Evolutionary conservation across 2,113 vertebrate genomes (phyloP), one percentile per base, ranked within the genome.

Genomic region (Cyanoderma ruficeps): DNA sequence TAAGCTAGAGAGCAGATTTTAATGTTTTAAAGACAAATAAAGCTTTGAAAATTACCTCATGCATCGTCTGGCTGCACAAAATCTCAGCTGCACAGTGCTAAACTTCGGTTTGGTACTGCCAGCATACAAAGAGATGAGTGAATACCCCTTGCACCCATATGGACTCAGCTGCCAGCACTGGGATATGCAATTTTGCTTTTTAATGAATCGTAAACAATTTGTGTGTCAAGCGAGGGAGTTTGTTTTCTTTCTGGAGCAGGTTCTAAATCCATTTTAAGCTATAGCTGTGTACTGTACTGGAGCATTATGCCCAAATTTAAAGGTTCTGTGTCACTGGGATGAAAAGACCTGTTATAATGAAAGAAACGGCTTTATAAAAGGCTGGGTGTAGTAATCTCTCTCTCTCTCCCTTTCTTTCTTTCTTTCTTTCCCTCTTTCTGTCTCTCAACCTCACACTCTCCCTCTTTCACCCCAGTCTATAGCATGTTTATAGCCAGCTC

Each of bases 181-280:
- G 92, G 97, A 98, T 97, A 97, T 97, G 98, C 98, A 98, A 98
- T 98, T 98, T 98, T 98, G 98, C 97, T 98, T 98, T 98, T 98
- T 98, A 98, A 98, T 98, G 98, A 98, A 98, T 98, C 97, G 98
- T 98, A 98, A 98, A 98, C 98, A 98, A 98, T 98, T 98, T 98
- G 97, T 98, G 96, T 98, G 98, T 98, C 97, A 98, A 98, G 97
- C 67, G 94, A 98, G 96, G 94, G 97, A 98, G 98, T 98, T 98
- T 98, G 98, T 97, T 98, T 98, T 98, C 97, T 97, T 98, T 96
- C 86, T 44, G 95, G 96, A 97, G 96, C 97, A 93, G 96, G 93
- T 94, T 97, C 94, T 78, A 91, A 97, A 96, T 94, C 87, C 75
- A 67, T 96, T 94, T 95, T 78, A 93, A 96, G 97, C 96, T 94